Evolutionary conservation across 1,140 invertebrate species (phyloP), one percentile per base, ranked within the genome.

Genomic region (Drosophila pruinosa): DNA sequence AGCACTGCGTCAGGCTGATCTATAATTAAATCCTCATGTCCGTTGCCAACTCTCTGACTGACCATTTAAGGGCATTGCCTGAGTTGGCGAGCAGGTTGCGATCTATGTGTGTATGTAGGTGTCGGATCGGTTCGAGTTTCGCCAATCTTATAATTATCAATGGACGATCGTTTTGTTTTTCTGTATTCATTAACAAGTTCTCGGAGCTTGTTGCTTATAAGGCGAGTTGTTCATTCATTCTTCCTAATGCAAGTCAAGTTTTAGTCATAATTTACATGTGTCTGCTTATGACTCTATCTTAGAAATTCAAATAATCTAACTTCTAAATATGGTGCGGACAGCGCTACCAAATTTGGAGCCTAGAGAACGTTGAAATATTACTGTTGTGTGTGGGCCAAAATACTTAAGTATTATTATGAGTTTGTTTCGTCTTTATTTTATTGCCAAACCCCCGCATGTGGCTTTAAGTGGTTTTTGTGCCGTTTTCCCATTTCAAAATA

Each of bases 61-160:
- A 53, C 82, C 82, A 89, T 86, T 86, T 86, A 52, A 86, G 82
- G 82, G 82, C 75, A 83, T 65, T 68, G 38, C 21, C 31, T 48
- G 52, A 63, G 67, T 65, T 67, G 69, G 38, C 47, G 38, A 47
- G 31, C 62, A 67, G 53, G 28, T 72, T 67, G 45, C 10, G 50
- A 12, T 31, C 31, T 56, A 14, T 43, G 24, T 53, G 0, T 22
- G 24, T 45, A 47, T 72, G 69, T 72, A 65, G 53, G 61, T 72
- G 57, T 58, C 68, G 67, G n/a, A 58, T 58, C 62, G 50, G 64
- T 38, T 34, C 19, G 58, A 65, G 47, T 68, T 59, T 64, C 48
- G 70, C 68, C 75, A 79, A 85, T 85, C 80, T 78, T 77, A 78
- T 86, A 77, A 85, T 85, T 88, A 85, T 86, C 82, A 86, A 86